phyloP scores from a whole-genome alignment of 2,113 vertebrate species.

The Actenoides lindsayi region DNA sequence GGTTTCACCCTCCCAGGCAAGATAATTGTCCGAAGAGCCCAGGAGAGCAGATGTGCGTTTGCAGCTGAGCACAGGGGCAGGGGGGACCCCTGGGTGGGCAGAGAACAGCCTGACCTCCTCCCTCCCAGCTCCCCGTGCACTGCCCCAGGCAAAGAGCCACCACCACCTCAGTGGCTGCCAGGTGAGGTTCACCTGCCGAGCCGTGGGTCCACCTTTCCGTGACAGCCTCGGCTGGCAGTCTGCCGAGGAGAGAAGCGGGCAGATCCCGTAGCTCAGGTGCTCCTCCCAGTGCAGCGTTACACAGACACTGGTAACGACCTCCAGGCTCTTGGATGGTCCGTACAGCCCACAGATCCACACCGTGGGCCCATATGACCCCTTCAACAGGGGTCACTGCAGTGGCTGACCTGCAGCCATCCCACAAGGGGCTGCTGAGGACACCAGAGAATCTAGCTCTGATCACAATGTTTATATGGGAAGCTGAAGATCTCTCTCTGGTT shows the following conservation, averaged over 20 bases:
- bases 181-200: neutral
- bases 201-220: rapidly evolving
- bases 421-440: neutral
- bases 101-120: neutral
- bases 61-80: neutral
- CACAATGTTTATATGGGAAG: neutral
- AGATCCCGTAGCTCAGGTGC: neutral
- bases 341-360: neutral
- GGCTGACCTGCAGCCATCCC: neutral
- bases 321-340: too few species aligned
- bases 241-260: neutral
- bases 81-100: neutral
- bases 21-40: neutral
- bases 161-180: neutral
- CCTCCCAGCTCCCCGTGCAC: too few species aligned
- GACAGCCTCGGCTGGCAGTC: neutral
- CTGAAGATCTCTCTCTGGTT: neutral
- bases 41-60: neutral
- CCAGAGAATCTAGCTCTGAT: neutral
- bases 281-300: neutral
- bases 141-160: rapidly evolving
- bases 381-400: neutral
- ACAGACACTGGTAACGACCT: neutral
- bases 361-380: rapidly evolving
- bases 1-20: neutral